Base-by-base conservation (phyloP, 2,113 vertebrate genomes). In the Pagrus major region DNA sequence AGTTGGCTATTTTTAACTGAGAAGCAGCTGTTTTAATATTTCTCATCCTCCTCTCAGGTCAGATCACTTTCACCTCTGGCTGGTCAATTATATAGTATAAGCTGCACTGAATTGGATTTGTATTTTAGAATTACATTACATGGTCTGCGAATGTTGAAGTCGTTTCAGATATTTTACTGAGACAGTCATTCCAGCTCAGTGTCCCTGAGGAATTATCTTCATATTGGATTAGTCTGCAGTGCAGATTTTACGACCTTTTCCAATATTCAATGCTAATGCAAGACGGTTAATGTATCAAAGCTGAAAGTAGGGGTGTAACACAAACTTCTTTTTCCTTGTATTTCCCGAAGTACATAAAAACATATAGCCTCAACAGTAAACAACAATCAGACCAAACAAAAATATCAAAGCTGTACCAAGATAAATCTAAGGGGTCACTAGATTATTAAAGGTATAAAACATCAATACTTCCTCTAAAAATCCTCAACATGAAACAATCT, bases 11-110 rank as follows among this genome's bases (percentile, higher is more conserved):
- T 71, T 71, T 67, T 71, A 72, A 51, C 56, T 25, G 60, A 64
- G 51, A 78, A 85, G 64, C 75, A 83, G 84, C 76, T 76, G 88
- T 82, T 87, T 83, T 60, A 73, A 39, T 78, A 33, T 70, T 76
- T 77, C 55, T 85, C 79, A 35, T 65, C 41, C 47, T 76, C 25
- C 65, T 68, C 60, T 5, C n/a, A 60, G 39, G 52, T 79, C 58
- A 18, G 80, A 83, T 87, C 77, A n/a, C 31, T 79, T 81, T 85
- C 86, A 72, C 64, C 65, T 52, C 78, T 78, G 84, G 16, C 71
- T 23, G 68, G 12, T 72, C 68, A n/a, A 20, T 81, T 71, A 82
- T 44, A 41, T 6, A 79, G 80, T 44, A 41, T 6, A 79, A 47
- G 5, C 70, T 63, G 52, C 33, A 15, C 41, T 20, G 49, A 76